phyloP scores from a whole-genome alignment of 2,888 invertebrate genomes.

The Morpho achilles region DNA sequence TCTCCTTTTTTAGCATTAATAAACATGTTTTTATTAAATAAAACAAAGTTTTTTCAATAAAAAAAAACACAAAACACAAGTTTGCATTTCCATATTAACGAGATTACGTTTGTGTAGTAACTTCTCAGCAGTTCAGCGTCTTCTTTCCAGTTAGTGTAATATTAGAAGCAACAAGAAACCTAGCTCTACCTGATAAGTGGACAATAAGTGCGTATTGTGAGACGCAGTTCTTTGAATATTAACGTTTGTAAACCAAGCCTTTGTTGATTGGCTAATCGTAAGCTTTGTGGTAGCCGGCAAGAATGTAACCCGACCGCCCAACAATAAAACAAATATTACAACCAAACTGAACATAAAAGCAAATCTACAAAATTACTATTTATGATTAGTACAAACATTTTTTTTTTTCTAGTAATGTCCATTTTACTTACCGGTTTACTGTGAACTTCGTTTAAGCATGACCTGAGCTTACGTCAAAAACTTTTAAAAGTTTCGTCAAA shows the following conservation, averaged over 20 bases:
- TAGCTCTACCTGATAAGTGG: slow-evolving; percentile 35
- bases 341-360: slow-evolving; percentile 11
- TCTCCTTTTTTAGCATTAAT: too few species aligned
- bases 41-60: too few species aligned
- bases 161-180: slow-evolving; percentile 37
- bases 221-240: slow-evolving; percentile 53
- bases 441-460: slow-evolving; percentile 63
- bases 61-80: too few species aligned
- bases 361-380: slow-evolving; percentile 15
- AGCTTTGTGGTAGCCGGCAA: slow-evolving; percentile 29
- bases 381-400: slow-evolving; percentile 31
- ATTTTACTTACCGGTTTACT: slow-evolving; percentile 74
- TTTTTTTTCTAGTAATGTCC: slow-evolving; percentile 51
- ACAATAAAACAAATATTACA: slow-evolving; percentile 15
- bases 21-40: too few species aligned
- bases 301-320: slow-evolving; percentile 31
- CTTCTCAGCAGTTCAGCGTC: not conserved
- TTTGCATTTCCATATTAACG: too few species aligned
- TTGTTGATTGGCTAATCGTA: slow-evolving; percentile 36
- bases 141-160: slow-evolving; percentile 24
- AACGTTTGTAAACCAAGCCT: slow-evolving; percentile 48
- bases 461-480: slow-evolving; percentile 54
- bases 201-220: slow-evolving; percentile 47
- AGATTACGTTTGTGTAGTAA: too few species aligned
- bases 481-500: slow-evolving; percentile 58